These are phyloP conservation scores for Drosophila crucigera DNA, from an alignment of 2,888 invertebrate species.

Conservation along the genomic window DNA sequence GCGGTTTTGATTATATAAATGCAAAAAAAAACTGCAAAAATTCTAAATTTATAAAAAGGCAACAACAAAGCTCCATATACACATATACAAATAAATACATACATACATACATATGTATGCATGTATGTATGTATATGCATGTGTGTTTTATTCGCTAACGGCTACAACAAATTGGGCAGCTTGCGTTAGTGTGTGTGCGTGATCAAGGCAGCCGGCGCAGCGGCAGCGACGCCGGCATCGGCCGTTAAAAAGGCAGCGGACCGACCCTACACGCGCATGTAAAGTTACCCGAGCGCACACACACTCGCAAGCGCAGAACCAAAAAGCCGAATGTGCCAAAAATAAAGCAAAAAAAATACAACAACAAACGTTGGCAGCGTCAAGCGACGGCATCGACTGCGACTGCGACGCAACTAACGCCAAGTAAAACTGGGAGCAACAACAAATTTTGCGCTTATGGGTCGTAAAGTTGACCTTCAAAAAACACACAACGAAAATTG, in stretches of 20 bases:
- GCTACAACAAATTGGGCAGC: constrained; percentile 80
- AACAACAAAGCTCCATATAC: constrained; percentile 68
- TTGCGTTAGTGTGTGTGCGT: constrained; percentile 40
- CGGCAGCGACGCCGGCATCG: constrained; percentile 54
- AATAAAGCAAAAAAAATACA: constrained; percentile 61
- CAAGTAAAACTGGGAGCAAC: constrained; percentile 74
- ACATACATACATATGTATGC: constrained; percentile 30
- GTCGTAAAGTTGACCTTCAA: constrained; percentile 86
- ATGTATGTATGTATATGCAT: constrained; percentile 31
- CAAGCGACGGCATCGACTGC: constrained; percentile 35
- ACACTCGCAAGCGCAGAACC: constrained; percentile 37
- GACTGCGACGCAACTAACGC: constrained; percentile 78
- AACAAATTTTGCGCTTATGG: constrained; percentile 82
- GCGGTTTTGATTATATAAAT: constrained; percentile 74
- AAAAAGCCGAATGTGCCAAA: constrained; percentile 79
- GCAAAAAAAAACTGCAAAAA: constrained; percentile 72
- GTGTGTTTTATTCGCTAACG: constrained; percentile 65
- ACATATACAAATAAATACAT: constrained; percentile 20
- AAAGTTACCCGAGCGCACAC: constrained; percentile 66
- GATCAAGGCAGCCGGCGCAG: constrained; percentile 70
- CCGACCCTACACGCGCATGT: constrained; percentile 80
- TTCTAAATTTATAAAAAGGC: constrained; percentile 79
- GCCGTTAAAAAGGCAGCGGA: constrained; percentile 78
- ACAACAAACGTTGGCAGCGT: constrained; percentile 50
- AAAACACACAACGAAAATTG: constrained; percentile 73